Base-by-base conservation (phyloP, 1,140 invertebrate genomes). In the Drosophila parvula region DNA sequence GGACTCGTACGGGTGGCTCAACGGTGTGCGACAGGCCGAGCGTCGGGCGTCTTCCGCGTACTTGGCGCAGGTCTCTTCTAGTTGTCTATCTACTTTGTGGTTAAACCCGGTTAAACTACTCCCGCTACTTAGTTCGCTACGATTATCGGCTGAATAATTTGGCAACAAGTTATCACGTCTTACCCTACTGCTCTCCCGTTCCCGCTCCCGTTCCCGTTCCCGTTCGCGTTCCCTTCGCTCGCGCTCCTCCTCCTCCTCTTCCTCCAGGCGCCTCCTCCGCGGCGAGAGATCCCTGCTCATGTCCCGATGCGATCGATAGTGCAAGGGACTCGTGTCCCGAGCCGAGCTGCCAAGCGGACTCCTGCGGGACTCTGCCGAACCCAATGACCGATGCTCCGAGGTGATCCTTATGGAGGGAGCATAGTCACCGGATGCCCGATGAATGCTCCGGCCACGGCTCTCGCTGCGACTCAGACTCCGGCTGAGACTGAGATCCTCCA, bases 11-110 rank as follows among this genome's bases (percentile, higher is more conserved):
- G 90, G 90, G 9, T 81, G 83, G 44, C 82, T 90, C 70, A 90
- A 47, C 44, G 90, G 90, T 28, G 84, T 78, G 60, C 90, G 69
- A 74, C 80, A 76, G 69, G 88, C 83, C 71, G 89, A 89, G 64
- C 89, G 79, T 81, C 71, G 78, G 74, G 83, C 79, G 43, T 91
- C 90, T 50, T 81, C 81, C 70, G 85, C 90, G 69, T 83, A 85
- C 69, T 85, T 90, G 84, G 84, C 79, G 79, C 82, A 91, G 53
- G 89, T 84, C 78, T 91, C 89, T 69, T 89, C 80, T 91, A 91
- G 89, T 91, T 91, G 85, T 81, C 90, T 91, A 91, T 91, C 90
- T 91, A 91, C 90, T 91, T 91, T 91, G 79, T 91, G 82, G 65
- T 69, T 69, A 91, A 91, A 90, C 79, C 90, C 90, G 75, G 88